Percentiles rank a stretch among this genome's conserved stretches.
phyloP scores from a whole-genome alignment of 2,888 invertebrate genomes.

The Agrilus biguttatus region DNA sequence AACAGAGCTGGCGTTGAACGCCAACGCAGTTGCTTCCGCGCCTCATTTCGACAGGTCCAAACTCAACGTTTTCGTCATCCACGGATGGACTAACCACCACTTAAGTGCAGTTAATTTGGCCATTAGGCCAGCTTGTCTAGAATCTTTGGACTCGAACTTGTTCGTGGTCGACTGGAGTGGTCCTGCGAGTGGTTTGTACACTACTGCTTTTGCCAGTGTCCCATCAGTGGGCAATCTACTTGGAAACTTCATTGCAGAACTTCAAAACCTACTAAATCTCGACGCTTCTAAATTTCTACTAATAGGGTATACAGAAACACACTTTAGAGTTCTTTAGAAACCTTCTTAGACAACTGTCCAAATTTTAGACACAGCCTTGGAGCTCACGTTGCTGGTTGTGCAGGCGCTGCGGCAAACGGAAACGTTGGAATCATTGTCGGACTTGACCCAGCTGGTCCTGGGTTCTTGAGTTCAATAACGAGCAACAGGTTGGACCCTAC shows the following conservation, averaged over 20 bases:
- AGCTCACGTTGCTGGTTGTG: constrained; percentile 10
- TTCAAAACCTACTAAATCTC: constrained; percentile 6
- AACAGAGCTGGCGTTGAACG: too few species aligned
- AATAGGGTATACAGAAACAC: background rate
- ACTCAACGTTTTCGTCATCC: constrained; percentile 7
- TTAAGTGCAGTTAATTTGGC: constrained; percentile 3
- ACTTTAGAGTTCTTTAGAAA: too few species aligned
- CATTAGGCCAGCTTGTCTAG: constrained; percentile 3
- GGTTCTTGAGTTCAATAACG: background rate
- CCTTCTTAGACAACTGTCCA: too few species aligned
- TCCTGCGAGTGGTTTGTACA: constrained; percentile 4
- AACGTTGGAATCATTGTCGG: constrained; percentile 10
- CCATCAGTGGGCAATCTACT: constrained; percentile 7
- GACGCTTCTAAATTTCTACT: constrained; percentile 4
- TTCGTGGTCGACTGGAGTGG: constrained; percentile 8
- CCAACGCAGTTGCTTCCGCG: too few species aligned
- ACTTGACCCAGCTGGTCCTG: constrained; percentile 10
- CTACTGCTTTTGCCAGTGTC: constrained; percentile 5
- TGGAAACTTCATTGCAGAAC: constrained; percentile 7
- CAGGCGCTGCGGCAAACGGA: constrained; percentile 8
- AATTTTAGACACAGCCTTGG: constrained; percentile 10
- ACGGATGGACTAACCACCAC: constrained; percentile 8
- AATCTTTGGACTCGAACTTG: constrained; percentile 5
- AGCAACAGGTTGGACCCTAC: constrained; percentile 7
- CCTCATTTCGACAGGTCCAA: background rate